These are phyloP conservation scores for Spongilla lacustris DNA, from an alignment of 37 sponge, comb jelly and placozoan genomes.

Conservation along the genomic window DNA sequence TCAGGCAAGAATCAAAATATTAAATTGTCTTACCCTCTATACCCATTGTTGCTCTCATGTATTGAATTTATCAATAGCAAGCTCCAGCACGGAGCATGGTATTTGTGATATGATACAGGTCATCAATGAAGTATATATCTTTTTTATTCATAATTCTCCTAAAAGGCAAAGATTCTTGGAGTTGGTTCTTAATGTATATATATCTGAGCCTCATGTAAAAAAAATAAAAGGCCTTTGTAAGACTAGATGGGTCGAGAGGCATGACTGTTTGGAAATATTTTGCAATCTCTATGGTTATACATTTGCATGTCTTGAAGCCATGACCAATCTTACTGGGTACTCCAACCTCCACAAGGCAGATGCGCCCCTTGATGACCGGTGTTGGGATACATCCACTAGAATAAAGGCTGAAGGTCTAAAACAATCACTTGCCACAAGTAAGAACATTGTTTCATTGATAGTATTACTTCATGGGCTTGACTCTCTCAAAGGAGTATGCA, in stretches of 20 bases:
- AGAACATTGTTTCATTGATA: not conserved
- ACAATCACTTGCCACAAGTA: not conserved
- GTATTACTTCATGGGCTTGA: not conserved
- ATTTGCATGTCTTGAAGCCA: too few relatives aligned
- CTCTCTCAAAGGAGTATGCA: constrained; percentile 7
- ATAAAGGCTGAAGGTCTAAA: not conserved
- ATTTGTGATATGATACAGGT: constrained; percentile 25
- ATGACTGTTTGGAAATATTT: constrained; percentile 53
- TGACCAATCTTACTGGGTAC: too few relatives aligned
- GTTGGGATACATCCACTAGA: too few relatives aligned
- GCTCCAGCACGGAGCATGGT: not conserved
- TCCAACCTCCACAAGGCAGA: too few relatives aligned
- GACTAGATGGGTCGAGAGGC: constrained; percentile 58
- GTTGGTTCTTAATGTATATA: constrained; percentile 29
- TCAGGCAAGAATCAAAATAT: constrained; percentile 17
- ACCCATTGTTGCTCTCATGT: constrained; percentile 56
- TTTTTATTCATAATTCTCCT: constrained; percentile 21
- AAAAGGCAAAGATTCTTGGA: constrained; percentile 18
- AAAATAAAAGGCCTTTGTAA: constrained; percentile 61
- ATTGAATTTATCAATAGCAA: constrained; percentile 49
- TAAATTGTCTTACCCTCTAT: constrained; percentile 47
- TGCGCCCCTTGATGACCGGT: too few relatives aligned
- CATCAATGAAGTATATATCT: constrained; percentile 6
- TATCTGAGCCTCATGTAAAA: constrained; percentile 26
- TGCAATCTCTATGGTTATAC: not conserved